These are phyloP conservation scores for Cordilura impudica DNA, from an alignment of 2,888 invertebrate species.

Conservation along the genomic window DNA sequence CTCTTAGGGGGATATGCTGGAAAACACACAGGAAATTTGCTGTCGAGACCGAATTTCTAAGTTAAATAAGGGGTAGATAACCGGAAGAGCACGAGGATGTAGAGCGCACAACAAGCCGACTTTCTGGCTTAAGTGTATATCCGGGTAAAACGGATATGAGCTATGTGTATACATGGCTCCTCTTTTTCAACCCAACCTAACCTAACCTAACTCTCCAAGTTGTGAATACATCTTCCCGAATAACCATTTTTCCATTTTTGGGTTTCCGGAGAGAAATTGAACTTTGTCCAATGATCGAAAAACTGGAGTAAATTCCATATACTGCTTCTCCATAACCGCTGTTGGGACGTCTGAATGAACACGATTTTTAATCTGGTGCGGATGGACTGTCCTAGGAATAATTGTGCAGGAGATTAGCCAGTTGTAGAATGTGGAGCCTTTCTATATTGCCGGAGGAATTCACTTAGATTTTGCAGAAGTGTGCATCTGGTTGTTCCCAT, in stretches of 20 bases:
- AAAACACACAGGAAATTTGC: too few relatives aligned
- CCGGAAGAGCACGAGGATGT: too few relatives aligned
- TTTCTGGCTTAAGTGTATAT: too few relatives aligned
- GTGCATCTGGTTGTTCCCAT: conserved; percentile 36
- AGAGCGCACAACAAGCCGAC: too few relatives aligned
- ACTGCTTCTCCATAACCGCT: not conserved
- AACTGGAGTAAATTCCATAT: not conserved
- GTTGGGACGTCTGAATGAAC: conserved; percentile 10
- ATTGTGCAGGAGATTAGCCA: conserved; percentile 33
- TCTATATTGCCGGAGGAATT: conserved; percentile 45
- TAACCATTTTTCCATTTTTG: conserved; percentile 42
- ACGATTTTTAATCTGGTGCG: conserved; percentile 40
- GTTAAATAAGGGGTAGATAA: too few relatives aligned
- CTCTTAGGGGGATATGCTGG: too few relatives aligned
- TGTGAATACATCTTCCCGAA: not conserved
- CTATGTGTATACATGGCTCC: too few relatives aligned
- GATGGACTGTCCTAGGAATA: conserved; percentile 37
- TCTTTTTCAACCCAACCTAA: too few relatives aligned
- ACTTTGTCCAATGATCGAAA: not conserved
- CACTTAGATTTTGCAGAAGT: conserved; percentile 42
- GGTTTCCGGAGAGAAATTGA: not conserved
- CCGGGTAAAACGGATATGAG: too few relatives aligned
- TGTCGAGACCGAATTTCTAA: too few relatives aligned
- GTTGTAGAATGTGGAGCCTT: conserved; percentile 43
- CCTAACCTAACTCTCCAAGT: conserved; percentile 1